Evolutionary conservation across 2,113 vertebrate genomes (phyloP).

Genomic region (Anthoscopus minutus): DNA sequence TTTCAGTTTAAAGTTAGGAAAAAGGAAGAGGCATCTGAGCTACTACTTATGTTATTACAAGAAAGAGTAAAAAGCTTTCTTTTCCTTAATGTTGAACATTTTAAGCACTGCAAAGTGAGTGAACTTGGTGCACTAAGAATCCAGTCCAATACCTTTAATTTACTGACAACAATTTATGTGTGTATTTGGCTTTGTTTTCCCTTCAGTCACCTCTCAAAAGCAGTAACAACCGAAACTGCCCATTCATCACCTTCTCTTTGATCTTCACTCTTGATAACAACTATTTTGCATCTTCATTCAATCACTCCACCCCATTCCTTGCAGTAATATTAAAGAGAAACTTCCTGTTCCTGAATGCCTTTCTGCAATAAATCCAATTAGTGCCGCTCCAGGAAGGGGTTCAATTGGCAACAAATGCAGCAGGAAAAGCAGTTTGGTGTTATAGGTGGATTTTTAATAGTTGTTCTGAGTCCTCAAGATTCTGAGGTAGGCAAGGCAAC

Average conservation of each 20-base stretch:
- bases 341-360: slow-evolving; percentile 12
- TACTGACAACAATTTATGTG: not conserved
- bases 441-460: not conserved
- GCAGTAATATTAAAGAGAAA: not conserved
- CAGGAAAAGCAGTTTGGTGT: not conserved
- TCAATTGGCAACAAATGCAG: not conserved
- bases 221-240: not conserved
- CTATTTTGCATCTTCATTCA: not conserved
- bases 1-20: not conserved
- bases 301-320: slow-evolving; percentile 48
- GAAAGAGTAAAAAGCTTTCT: not conserved
- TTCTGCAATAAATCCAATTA: not conserved
- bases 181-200: not conserved
- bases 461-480: not conserved
- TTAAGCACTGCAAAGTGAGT: not conserved
- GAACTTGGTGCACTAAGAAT: not conserved
- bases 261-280: not conserved
- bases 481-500: not conserved
- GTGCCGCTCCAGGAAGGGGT: not conserved
- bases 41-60: not conserved
- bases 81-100: not conserved
- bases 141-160: not conserved
- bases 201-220: slow-evolving; percentile 30
- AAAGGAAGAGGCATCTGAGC: not conserved
- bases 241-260: slow-evolving; percentile 32